A percentile compares a stretch with the other conserved stretches of the same genome.
Evolutionary conservation across 2,888 invertebrate genomes (phyloP).

Genomic region (Adelognathus sp.): DNA sequence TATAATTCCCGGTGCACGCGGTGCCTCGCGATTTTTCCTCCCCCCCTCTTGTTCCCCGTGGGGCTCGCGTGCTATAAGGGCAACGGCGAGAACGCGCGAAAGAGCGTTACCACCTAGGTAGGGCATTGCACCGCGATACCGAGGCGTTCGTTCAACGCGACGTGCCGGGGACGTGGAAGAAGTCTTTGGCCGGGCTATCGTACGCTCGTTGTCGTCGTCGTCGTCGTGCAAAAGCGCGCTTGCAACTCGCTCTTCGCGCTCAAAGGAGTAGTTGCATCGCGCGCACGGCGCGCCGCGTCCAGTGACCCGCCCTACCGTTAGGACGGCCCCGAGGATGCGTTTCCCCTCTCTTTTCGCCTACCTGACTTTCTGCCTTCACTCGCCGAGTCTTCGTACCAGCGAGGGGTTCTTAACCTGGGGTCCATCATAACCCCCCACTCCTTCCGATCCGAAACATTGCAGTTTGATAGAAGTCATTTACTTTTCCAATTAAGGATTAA

Average conservation of each 20-base stretch:
- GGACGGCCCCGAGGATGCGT: constrained; percentile 81
- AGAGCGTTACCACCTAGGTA: constrained; percentile 79
- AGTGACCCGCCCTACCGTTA: constrained; percentile 82
- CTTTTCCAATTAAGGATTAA: background rate
- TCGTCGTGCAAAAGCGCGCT: constrained; percentile 61
- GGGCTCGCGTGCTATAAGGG: constrained; percentile 69
- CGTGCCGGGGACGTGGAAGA: constrained; percentile 42
- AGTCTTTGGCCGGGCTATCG: constrained; percentile 76
- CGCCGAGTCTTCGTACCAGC: constrained; percentile 47
- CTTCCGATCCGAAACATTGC: background rate
- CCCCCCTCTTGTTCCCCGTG: no score
- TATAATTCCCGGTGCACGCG: constrained; percentile 57
- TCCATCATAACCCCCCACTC: constrained; percentile 16
- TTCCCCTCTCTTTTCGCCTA: constrained; percentile 65
- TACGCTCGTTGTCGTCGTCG: constrained; percentile 67
- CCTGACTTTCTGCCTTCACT: constrained; percentile 58
- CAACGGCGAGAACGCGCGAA: constrained; percentile 61
- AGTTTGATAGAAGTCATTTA: background rate
- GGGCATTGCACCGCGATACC: constrained; percentile 78
- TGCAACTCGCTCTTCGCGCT: constrained; percentile 56
- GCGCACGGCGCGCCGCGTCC: constrained; percentile 74
- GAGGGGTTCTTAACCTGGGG: constrained; percentile 55
- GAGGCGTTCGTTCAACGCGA: constrained; percentile 56
- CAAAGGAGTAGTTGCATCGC: constrained; percentile 70
- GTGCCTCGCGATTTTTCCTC: constrained; percentile 55